Evolutionary conservation across 2,888 invertebrate species (phyloP).

Genomic region (Psococerastis gibbosa): DNA sequence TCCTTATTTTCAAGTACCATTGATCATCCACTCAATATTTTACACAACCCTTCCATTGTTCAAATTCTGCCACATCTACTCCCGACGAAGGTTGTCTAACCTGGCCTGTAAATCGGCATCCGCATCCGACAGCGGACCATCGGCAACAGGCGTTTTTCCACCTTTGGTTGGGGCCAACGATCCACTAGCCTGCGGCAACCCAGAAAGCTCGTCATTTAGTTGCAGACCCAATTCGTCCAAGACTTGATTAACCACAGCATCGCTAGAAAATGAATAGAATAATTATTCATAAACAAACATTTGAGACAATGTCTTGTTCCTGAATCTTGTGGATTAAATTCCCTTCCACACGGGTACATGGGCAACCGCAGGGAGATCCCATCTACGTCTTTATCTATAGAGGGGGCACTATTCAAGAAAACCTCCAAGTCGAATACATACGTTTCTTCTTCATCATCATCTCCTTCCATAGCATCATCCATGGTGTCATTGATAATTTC

Average conservation of each 20-base stretch:
- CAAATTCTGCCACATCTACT: too few relatives aligned
- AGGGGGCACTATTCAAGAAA: too few relatives aligned
- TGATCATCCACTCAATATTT: too few relatives aligned
- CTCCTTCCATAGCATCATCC: constrained; percentile 98
- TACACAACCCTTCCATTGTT: too few relatives aligned
- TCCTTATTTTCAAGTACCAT: too few relatives aligned
- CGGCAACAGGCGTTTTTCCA: constrained; percentile 40
- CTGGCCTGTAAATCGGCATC: constrained; percentile 96
- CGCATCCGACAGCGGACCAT: constrained; percentile 45
- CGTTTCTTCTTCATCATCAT: constrained; percentile 96
- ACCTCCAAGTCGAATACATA: too few relatives aligned
- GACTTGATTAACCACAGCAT: constrained; percentile 88
- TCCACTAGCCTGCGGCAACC: constrained; percentile 53
- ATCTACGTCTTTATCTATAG: too few relatives aligned
- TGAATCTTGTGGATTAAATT: too few relatives aligned
- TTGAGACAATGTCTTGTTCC: too few relatives aligned
- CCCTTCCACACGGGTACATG: too few relatives aligned
- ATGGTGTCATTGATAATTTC: constrained; percentile 99
- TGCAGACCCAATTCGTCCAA: constrained; percentile 94
- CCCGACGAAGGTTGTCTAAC: constrained; percentile 81
- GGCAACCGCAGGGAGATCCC: too few relatives aligned
- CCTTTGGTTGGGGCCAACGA: constrained; percentile 33
- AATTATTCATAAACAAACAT: too few relatives aligned
- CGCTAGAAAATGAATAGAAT: constrained; percentile 33
- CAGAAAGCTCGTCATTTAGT: constrained; percentile 78